Conservation (phyloP, 2,113 vertebrate species). For the Lamprotornis superbus region DNA sequence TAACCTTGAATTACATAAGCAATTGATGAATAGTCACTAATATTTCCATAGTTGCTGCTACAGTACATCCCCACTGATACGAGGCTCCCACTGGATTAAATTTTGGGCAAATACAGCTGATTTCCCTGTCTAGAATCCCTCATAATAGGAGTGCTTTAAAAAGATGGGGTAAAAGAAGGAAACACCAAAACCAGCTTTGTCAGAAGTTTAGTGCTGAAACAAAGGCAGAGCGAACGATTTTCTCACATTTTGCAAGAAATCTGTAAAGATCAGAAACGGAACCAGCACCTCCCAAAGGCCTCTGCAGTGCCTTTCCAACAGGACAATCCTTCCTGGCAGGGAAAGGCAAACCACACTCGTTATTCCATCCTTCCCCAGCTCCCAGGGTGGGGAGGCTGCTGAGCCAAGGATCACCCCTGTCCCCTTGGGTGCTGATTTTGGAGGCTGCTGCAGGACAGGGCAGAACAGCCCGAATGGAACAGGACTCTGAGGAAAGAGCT, state of each 20-base stretch:
- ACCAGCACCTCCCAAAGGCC: background rate
- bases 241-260: background rate
- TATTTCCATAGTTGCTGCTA: background rate
- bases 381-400: background rate
- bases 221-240: background rate
- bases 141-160: background rate
- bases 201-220: background rate
- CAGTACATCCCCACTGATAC: background rate
- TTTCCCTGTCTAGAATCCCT: background rate
- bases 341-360: background rate
- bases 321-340: background rate
- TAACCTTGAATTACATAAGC: background rate
- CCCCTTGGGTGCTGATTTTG: background rate
- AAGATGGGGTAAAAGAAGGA: background rate
- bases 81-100: background rate
- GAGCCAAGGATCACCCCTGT: background rate
- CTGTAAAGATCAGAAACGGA: background rate
- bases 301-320: background rate
- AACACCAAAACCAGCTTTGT: background rate
- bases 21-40: background rate
- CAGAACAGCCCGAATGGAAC: background rate
- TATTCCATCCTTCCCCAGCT: background rate
- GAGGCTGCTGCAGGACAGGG: background rate
- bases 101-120: background rate
- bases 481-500: background rate